Percentiles rank a stretch among this genome's conserved stretches.
Conservation (phyloP, 2,113 vertebrate species). For the Sterna hirundo region DNA sequence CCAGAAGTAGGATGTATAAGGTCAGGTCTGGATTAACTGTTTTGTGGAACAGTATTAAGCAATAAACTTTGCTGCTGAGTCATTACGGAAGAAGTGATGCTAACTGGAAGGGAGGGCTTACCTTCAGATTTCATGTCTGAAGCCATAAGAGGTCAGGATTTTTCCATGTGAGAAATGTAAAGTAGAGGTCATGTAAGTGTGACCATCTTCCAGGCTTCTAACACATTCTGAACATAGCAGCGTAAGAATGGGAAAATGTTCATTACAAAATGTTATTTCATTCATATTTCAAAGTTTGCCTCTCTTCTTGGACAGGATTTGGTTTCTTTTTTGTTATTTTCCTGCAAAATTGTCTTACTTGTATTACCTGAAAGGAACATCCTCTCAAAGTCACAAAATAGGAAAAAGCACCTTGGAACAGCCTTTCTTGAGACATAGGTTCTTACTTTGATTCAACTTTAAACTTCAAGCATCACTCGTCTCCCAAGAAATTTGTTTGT, state of each 20-base stretch:
- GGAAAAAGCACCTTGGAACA: background rate
- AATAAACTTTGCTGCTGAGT: background rate
- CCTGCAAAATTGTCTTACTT: background rate
- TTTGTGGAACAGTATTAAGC: conserved; percentile 15
- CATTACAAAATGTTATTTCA: background rate
- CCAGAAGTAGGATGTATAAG: background rate
- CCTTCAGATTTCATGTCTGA: background rate
- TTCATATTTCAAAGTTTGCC: background rate
- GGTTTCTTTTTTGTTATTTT: background rate
- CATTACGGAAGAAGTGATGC: background rate
- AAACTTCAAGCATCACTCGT: background rate
- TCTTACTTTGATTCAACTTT: background rate
- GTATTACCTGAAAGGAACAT: background rate
- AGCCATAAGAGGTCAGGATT: background rate
- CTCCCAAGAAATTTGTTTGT: background rate
- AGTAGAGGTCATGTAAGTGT: background rate
- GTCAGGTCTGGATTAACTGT: conserved; percentile 42
- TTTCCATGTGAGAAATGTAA: background rate
- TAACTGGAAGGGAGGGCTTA: background rate
- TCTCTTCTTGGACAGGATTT: background rate
- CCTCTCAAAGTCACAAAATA: background rate
- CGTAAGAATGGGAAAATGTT: background rate
- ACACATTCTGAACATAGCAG: background rate
- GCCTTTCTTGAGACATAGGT: background rate
- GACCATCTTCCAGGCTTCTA: background rate